Evolutionary conservation across 2,888 invertebrate genomes (phyloP).

Genomic region (Palloptera scutellata): DNA sequence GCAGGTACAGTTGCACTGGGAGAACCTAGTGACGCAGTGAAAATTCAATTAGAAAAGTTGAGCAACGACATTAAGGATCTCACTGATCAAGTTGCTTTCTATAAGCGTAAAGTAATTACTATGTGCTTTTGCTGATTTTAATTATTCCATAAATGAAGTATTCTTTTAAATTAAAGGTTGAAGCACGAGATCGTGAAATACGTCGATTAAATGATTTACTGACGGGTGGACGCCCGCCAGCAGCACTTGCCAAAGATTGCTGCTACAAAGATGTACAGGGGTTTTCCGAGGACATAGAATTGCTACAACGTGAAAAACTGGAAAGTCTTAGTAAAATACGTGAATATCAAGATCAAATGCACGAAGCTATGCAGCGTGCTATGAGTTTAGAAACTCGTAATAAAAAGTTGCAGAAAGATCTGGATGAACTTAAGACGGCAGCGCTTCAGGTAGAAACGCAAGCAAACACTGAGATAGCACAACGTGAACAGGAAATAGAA

Average conservation of each 20-base stretch:
- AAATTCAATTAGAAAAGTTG: slow-evolving; percentile 60
- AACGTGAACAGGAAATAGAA: slow-evolving; percentile 65
- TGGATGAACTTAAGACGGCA: slow-evolving; percentile 76
- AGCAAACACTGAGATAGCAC: slow-evolving; percentile 74
- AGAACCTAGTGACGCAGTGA: slow-evolving; percentile 7
- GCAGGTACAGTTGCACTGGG: slow-evolving; percentile 5
- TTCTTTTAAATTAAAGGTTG: slow-evolving; percentile 44
- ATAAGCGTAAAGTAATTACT: slow-evolving; percentile 62
- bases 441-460: slow-evolving; percentile 80
- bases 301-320: slow-evolving; percentile 70
- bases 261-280: slow-evolving; percentile 69
- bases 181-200: slow-evolving; percentile 73
- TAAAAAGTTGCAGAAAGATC: slow-evolving; percentile 73
- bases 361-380: slow-evolving; percentile 83
- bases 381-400: slow-evolving; percentile 78
- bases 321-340: slow-evolving; percentile 53
- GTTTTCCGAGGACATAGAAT: slow-evolving; percentile 68
- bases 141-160: background rate
- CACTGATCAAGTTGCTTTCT: slow-evolving; percentile 63
- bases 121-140: background rate
- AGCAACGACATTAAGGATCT: slow-evolving; percentile 63
- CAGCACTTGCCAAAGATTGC: slow-evolving; percentile 73
- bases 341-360: slow-evolving; percentile 64
- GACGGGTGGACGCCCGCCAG: slow-evolving; percentile 75
- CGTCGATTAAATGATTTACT: slow-evolving; percentile 72